A percentile compares a stretch with the other conserved stretches of the same genome.
phyloP scores from a whole-genome alignment of 2,797 vertebrate species.

The Peromyscus attwateri region DNA sequence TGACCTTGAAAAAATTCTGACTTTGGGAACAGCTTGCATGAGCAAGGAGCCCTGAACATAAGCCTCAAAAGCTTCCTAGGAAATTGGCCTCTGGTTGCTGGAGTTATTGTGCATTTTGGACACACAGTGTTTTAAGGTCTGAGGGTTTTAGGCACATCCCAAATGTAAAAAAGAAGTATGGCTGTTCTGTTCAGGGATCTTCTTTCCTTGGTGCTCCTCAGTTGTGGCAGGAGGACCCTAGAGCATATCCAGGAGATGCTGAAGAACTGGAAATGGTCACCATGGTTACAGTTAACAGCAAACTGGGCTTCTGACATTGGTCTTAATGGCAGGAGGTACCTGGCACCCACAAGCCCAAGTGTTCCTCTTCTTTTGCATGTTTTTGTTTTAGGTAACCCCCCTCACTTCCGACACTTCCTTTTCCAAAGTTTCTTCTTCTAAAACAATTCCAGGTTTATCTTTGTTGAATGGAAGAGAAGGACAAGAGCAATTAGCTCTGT shows the following conservation, averaged over 20 bases:
- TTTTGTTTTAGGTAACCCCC: background rate
- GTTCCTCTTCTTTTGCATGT: background rate
- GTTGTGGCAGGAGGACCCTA: background rate
- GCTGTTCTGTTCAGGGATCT: background rate
- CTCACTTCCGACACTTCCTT: background rate
- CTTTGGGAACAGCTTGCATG: background rate
- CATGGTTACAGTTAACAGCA: background rate
- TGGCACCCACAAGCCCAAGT: background rate
- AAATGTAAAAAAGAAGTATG: background rate
- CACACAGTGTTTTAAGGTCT: background rate
- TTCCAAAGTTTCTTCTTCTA: background rate
- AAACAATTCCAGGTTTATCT: slow-evolving; percentile 13
- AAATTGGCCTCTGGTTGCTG: background rate
- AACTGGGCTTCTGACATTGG: background rate
- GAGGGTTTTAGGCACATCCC: background rate
- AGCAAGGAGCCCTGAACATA: background rate
- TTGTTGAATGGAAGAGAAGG: slow-evolving; percentile 32
- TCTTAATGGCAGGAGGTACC: background rate
- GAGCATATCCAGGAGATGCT: background rate
- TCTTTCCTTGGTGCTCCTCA: background rate
- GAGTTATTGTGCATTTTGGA: background rate
- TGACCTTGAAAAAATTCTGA: slow-evolving; percentile 8
- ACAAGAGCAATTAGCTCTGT: background rate
- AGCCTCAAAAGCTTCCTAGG: background rate
- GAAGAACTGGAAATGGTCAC: background rate